A percentile compares a stretch with the other conserved stretches of the same genome.
phyloP scores from a whole-genome alignment of 1,140 invertebrate genomes.

The Dendrolimus kikuchii region DNA sequence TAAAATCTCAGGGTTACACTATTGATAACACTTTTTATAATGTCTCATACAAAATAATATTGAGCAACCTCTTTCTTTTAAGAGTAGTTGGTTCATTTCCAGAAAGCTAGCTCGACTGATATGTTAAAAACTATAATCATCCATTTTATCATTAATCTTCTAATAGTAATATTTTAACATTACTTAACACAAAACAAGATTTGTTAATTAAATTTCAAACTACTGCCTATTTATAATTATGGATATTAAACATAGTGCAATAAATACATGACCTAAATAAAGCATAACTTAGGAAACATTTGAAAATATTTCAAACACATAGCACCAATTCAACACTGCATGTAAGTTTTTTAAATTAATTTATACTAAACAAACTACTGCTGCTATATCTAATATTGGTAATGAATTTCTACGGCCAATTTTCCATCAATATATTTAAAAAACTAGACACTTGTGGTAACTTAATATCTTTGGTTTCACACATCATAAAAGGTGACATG shows the following conservation, averaged over 20 bases:
- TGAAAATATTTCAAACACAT: constrained; percentile 25
- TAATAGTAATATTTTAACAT: neutral
- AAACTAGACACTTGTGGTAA: constrained; percentile 10
- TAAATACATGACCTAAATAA: neutral
- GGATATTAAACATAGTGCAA: neutral
- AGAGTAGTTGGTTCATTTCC: constrained; percentile 4
- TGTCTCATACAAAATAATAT: neutral
- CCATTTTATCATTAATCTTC: neutral
- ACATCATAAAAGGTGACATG: constrained; percentile 43
- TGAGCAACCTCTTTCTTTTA: constrained; percentile 11
- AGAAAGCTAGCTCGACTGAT: constrained; percentile 10
- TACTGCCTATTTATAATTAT: no score
- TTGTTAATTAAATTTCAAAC: neutral
- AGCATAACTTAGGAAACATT: neutral
- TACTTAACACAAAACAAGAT: neutral
- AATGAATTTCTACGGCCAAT: constrained; percentile 9
- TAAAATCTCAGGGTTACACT: neutral
- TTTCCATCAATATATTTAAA: constrained; percentile 6
- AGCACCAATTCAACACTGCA: constrained; percentile 38
- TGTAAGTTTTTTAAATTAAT: constrained; percentile 12
- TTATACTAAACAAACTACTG: constrained; percentile 18
- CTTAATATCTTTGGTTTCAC: constrained; percentile 38
- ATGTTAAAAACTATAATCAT: constrained; percentile 15
- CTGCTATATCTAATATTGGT: constrained; percentile 13
- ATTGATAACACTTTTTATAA: neutral